Evolutionary conservation across 2,113 vertebrate species (phyloP).

Genomic region (Urocynchramus pylzowi): DNA sequence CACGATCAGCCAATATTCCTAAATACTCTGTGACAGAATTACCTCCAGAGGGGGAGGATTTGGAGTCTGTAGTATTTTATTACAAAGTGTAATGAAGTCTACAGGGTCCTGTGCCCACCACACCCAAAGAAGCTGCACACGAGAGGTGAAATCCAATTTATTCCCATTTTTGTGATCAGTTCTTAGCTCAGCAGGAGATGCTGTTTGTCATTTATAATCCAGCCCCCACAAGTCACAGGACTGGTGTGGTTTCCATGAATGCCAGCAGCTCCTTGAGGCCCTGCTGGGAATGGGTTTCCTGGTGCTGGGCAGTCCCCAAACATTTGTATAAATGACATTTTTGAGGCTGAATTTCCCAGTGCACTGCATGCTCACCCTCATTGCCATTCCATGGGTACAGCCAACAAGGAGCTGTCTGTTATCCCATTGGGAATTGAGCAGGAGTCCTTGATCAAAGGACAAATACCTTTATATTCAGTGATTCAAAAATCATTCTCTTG

Average conservation of each 20-base stretch:
- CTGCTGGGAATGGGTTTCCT: accelerated
- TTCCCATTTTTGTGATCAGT: neutral
- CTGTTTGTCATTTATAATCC: neutral
- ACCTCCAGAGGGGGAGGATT: neutral
- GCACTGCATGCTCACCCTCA: neutral
- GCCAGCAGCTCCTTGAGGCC: neutral
- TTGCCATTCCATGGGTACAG: neutral
- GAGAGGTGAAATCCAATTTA: neutral
- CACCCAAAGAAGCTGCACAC: neutral
- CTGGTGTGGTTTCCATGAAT: neutral
- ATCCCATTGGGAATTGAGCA: neutral
- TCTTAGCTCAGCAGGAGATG: neutral
- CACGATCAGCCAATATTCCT: neutral
- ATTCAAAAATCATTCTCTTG: neutral
- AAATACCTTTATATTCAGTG: neutral
- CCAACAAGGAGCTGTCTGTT: neutral
- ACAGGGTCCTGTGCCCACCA: neutral
- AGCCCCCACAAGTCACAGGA: neutral
- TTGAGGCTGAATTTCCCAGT: neutral
- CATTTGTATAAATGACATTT: neutral
- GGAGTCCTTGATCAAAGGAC: constrained; percentile 38
- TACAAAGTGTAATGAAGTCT: neutral
- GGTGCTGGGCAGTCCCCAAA: neutral
- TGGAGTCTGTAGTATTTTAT: neutral
- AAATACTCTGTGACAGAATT: neutral